Evolutionary conservation across 1,140 invertebrate species (phyloP), one percentile per base, ranked within the genome.

Genomic region (Cyclargus thomasi): DNA sequence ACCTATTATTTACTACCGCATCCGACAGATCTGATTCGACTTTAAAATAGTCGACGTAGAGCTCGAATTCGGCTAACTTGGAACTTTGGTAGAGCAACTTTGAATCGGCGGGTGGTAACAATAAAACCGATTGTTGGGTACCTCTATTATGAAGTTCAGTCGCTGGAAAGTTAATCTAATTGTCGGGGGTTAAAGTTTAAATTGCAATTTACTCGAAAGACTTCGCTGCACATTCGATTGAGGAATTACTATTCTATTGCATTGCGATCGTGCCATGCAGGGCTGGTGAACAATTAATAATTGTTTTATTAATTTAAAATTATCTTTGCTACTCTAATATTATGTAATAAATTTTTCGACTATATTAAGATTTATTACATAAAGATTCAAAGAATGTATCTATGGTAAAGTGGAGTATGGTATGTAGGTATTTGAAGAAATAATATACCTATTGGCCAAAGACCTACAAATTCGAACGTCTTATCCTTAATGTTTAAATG

Each of bases 81-180:
- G 39, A 36, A 10, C n/a, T 8, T 68, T 67, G 73, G 73, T 70
- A 70, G 68, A 78, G 79, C 80, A 85, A 85, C 78, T 83, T 83
- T 82, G 78, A 82, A 81, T 76, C 85, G 78, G 78, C 85, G 85
- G 85, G 85, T 85, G 85, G 85, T 85, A 86, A 88, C 85, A 88
- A 88, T 86, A 86, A 86, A 82, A 81, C 76, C 83, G 80, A 88
- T 86, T 88, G 85, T 85, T 77, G 70, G 76, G 74, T 36, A 65
- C 65, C 66, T 75, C 78, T 79, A 83, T 85, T 85, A 80, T 80
- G 64, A 62, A 67, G 62, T 21, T 53, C 21, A 21, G 57, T 35
- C 73, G 55, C 68, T 71, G 73, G 65, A 71, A 70, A 68, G 70
- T 72, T 71, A 59, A 69, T 67, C 67, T 67, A 71, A 73, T 70